Evolutionary conservation across 2,888 invertebrate genomes (phyloP).

Genomic region (Hemithea aestivaria): DNA sequence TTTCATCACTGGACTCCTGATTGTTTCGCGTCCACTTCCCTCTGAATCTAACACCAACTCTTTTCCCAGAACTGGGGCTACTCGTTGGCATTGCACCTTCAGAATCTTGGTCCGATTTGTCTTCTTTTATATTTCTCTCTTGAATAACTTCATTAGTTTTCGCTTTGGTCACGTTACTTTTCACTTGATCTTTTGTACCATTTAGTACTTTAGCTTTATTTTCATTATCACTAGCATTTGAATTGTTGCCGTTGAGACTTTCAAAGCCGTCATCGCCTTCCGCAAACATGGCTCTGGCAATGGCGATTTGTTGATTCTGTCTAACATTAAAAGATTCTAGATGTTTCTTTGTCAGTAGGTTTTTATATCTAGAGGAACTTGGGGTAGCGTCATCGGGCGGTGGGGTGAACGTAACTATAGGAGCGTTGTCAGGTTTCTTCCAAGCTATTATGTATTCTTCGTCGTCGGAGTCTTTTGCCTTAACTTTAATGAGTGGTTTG

Average conservation of each 20-base stretch:
- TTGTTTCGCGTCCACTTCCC: conserved; percentile 57
- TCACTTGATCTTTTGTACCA: conserved; percentile 15
- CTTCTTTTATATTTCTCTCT: conserved; percentile 45
- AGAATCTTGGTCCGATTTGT: conserved; percentile 60
- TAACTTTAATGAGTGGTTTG: conserved; percentile 52
- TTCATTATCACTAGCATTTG: conserved; percentile 81
- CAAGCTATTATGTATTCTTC: conserved; percentile 69
- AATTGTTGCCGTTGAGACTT: conserved; percentile 90
- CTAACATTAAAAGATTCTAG: conserved; percentile 66
- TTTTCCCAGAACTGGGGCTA: conserved; percentile 51
- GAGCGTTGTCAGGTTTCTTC: conserved; percentile 65
- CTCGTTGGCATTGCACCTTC: conserved; percentile 54
- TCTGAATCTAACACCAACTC: conserved; percentile 62
- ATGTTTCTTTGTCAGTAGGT: conserved; percentile 66
- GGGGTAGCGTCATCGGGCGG: conserved; percentile 58
- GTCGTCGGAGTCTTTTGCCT: conserved; percentile 71
- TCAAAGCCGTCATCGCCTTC: conserved; percentile 91
- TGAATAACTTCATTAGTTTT: no score
- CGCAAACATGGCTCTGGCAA: conserved; percentile 51
- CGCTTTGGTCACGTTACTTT: no score
- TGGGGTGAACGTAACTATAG: conserved; percentile 69
- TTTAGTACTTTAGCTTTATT: conserved; percentile 33
- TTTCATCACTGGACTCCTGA: conserved; percentile 61
- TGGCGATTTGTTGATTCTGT: conserved; percentile 45
- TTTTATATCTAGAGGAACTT: conserved; percentile 53